Conservation (phyloP, 2,888 invertebrate genomes). For the Platerodrilus igneus region DNA sequence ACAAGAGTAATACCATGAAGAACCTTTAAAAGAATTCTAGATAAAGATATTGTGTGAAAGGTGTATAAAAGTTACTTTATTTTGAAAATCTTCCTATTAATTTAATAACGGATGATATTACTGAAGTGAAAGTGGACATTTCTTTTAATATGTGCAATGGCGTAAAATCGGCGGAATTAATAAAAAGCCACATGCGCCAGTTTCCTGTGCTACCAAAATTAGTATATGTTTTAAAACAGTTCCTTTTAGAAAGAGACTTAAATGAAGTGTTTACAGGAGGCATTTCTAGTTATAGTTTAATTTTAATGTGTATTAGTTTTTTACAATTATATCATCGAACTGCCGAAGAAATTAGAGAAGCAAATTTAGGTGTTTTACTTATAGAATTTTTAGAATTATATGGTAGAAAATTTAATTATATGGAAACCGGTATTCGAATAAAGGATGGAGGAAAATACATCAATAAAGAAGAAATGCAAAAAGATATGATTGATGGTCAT, state of each 20-base stretch:
- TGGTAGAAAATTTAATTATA: slow-evolving; percentile 93
- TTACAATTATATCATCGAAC: slow-evolving; percentile 86
- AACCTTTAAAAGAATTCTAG: slow-evolving; percentile 79
- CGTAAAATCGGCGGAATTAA: slow-evolving; percentile 92
- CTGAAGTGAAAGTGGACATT: slow-evolving; percentile 93
- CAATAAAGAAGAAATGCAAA: slow-evolving; percentile 88
- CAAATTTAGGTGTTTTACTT: slow-evolving; percentile 89
- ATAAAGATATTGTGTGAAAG: slow-evolving; percentile 85
- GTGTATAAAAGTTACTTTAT: slow-evolving; percentile 94
- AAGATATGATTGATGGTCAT: slow-evolving; percentile 92
- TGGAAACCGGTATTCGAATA: slow-evolving; percentile 89
- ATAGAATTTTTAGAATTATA: slow-evolving; percentile 98
- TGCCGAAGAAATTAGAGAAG: slow-evolving; percentile 50
- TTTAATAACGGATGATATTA: slow-evolving; percentile 85
- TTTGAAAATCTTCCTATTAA: too few relatives aligned
- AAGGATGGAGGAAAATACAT: slow-evolving; percentile 92
- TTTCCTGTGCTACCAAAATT: slow-evolving; percentile 90
- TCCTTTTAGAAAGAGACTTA: slow-evolving; percentile 93
- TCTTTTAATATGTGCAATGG: slow-evolving; percentile 99
- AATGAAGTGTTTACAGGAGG: slow-evolving; percentile 99
- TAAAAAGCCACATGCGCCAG: slow-evolving; percentile 81
- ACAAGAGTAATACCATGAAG: slow-evolving; percentile 85
- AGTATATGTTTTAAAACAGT: slow-evolving; percentile 97
- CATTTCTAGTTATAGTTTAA: slow-evolving; percentile 97
- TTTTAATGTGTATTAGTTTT: slow-evolving; percentile 98